Evolutionary conservation across 2,113 vertebrate genomes (phyloP), one percentile per base, ranked within the genome.

Genomic region (Cromileptes altivelis): DNA sequence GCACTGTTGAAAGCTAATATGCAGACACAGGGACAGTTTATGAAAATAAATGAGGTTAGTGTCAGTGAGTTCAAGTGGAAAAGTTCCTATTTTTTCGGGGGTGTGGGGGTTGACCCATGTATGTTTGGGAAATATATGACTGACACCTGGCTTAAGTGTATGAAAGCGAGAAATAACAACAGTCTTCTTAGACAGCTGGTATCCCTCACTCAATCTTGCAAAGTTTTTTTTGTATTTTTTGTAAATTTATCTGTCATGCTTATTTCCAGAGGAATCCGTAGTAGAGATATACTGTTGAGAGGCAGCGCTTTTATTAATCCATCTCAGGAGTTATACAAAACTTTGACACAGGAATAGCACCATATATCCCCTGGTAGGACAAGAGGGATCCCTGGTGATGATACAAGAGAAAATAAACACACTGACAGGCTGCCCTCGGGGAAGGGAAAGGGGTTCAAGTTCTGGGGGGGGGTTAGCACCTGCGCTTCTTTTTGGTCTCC

Each of bases 341-440:
- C 68, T 80, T 75, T 27, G 62, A 74, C 56, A 71, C 70, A 80
- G 77, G 76, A 85, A 63, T 17, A 85, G 64, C 27, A 56, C 84
- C 75, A 80, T 85, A 85, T 30, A 84, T 84, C 70, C 84, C 58
- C 58, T 63, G n/a, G 71, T 62, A 81, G 72, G 85, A 85, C 68
- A 86, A 87, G 83, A 85, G 67, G 86, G 86, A 89, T 90, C 60
- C 75, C 79, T 73, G 81, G 81, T 86, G 88, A 89, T 92, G 92
- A 94, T 90, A 94, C 85, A 21, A 71, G 63, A 33, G 70, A 92
- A 93, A 92, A 94, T 91, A 94, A 94, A 94, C 92, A 92, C 65
- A 84, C 70, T 87, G 88, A 88, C 91, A 89, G 89, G 80, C 73
- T 47, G 75, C 86, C 91, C 90, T 87, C 70, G 4, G 91, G 85